Base-by-base conservation (phyloP, 1,140 invertebrate species). In the Drosophila nikananu region DNA sequence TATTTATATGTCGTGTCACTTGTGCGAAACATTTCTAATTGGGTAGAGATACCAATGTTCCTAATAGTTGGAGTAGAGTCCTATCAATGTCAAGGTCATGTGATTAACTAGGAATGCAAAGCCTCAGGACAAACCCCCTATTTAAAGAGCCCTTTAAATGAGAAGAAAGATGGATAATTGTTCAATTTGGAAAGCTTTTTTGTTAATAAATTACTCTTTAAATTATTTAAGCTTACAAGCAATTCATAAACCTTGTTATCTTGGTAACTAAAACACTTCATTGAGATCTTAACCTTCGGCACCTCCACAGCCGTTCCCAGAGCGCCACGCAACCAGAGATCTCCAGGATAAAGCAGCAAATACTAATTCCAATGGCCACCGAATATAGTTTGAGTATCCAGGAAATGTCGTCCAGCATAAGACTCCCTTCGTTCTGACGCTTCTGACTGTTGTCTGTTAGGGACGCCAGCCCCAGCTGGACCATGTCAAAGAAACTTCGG, bases 401-500 rank as follows among this genome's bases (percentile, higher is more conserved):
- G 13, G 76, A 52, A 9, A 86, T 58, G 37, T 86, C 83, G 0
- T 68, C 52, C 6, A 86, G 0, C 13, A 44, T 10, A 0, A 86
- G 12, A 0, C 9, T 12, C 0, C 44, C 52, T 8, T 64, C 71
- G 0, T 9, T 0, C 0, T 21, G 0, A 0, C 0, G 9, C 17
- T 35, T 46, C 6, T 19, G 30, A 19, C 82, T 87, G 8, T 37
- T 60, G 32, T 87, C 83, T 10, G 17, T 12, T 0, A 77, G 37
- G 5, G 55, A 32, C 0, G 65, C 61, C 9, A 64, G 19, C 0
- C 55, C 49, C 10, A 83, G 17, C 0, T 8, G 8, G 0, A 83
- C 72, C 83, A 87, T 83, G 0, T 87, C 71, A 2, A 15, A 35
- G 65, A 83, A 83, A 32, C 72, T 78, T 0, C 21, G 35, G 6